phyloP scores from a whole-genome alignment of 2,113 vertebrate genomes.

The Miniopterus natalensis region DNA sequence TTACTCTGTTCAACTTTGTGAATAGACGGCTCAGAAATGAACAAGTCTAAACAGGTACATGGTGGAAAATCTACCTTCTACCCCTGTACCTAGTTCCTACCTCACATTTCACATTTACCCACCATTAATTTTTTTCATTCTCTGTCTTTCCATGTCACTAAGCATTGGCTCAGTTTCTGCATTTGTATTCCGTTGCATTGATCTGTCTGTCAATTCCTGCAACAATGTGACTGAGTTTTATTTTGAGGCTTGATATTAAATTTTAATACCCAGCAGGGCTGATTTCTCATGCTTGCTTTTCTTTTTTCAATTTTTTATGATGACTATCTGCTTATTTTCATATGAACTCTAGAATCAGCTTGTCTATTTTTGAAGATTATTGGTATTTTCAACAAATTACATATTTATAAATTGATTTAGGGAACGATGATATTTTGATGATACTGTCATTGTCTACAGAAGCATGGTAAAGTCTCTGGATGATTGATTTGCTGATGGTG shows the following conservation, averaged over 20 bases:
- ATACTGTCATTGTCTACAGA: conserved; percentile 20
- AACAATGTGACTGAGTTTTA: not conserved
- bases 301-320: conserved; percentile 16
- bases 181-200: conserved; percentile 30
- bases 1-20: conserved; percentile 37
- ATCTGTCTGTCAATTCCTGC: not conserved
- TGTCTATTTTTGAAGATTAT: not conserved
- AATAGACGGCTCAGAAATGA: conserved; percentile 11
- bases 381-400: not conserved
- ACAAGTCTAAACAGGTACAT: not conserved
- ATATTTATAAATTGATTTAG: conserved; percentile 42
- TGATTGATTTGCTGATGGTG: conserved; percentile 35
- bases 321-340: conserved; percentile 16
- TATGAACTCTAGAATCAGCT: not conserved
- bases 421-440: conserved; percentile 23
- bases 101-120: not conserved
- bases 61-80: not conserved
- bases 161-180: not conserved
- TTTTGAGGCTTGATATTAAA: conserved; percentile 34
- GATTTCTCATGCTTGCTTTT: conserved; percentile 5
- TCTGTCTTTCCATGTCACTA: not conserved
- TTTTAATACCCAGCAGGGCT: not conserved
- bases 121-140: conserved; percentile 6
- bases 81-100: not conserved
- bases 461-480: not conserved